A percentile compares a stretch with the other conserved stretches of the same genome.
These are phyloP conservation scores for Calephelis perditalis DNA, from an alignment of 2,888 invertebrate species.

Conservation along the genomic window DNA sequence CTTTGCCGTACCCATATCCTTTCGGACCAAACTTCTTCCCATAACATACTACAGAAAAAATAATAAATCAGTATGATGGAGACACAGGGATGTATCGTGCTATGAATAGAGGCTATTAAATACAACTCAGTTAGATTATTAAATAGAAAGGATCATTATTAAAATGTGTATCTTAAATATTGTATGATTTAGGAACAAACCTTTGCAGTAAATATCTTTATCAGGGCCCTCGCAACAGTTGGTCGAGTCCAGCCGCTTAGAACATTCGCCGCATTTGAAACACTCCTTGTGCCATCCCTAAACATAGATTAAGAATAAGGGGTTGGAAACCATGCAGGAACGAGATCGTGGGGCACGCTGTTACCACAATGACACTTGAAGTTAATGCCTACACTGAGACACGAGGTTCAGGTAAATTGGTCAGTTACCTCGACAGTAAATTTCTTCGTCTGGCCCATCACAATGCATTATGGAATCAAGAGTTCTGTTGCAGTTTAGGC, in stretches of 20 bases:
- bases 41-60: conserved; percentile 89
- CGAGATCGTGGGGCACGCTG: conserved; percentile 45
- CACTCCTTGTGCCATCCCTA: conserved; percentile 95
- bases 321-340: conserved; percentile 50
- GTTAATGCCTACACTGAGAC: conserved; percentile 48
- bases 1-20: conserved; percentile 98
- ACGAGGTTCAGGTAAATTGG: conserved; percentile 28
- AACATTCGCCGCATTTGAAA: conserved; percentile 94
- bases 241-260: conserved; percentile 92
- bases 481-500: conserved; percentile 89
- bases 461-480: conserved; percentile 93
- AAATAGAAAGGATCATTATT: background rate
- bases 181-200: conserved; percentile 70
- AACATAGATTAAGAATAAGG: conserved; percentile 72
- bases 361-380: conserved; percentile 57
- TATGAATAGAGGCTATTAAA: conserved; percentile 20
- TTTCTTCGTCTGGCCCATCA: conserved; percentile 94
- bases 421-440: conserved; percentile 92
- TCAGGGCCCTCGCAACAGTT: conserved; percentile 96
- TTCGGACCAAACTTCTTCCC: conserved; percentile 98
- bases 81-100: conserved; percentile 26
- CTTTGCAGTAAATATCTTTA: conserved; percentile 98
- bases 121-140: conserved; percentile 15
- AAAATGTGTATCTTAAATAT: background rate
- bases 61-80: conserved; percentile 36